Evolutionary conservation across 2,797 vertebrate genomes (phyloP).

Genomic region (Peromyscus eremicus): DNA sequence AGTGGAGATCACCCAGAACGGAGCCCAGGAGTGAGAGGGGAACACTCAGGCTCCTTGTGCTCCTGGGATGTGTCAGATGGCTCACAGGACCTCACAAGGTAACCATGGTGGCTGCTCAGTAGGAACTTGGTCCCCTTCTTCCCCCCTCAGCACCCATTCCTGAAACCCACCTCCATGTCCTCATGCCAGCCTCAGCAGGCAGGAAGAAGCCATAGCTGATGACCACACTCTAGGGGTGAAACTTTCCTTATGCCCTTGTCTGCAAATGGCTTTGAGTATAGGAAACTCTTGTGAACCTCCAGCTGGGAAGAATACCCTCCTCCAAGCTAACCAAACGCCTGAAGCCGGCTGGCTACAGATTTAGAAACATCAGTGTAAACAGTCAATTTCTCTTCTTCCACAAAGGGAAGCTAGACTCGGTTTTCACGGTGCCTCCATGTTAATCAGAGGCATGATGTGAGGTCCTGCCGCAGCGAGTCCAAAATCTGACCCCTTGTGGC

Average conservation of each 20-base stretch:
- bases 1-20: neutral
- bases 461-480: neutral
- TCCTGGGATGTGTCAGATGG: neutral
- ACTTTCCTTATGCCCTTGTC: neutral
- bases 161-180: neutral
- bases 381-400: conserved; percentile 65
- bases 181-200: neutral
- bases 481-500: neutral
- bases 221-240: neutral
- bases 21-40: neutral
- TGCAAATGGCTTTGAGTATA: neutral
- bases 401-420: conserved; percentile 61
- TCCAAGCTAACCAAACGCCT: conserved; percentile 44
- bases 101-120: neutral
- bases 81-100: neutral
- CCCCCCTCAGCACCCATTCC: neutral
- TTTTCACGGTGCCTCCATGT: neutral
- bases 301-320: neutral
- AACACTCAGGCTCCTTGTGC: neutral
- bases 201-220: neutral
- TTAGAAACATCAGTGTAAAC: conserved; percentile 66
- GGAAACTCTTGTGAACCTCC: neutral
- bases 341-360: conserved; percentile 59
- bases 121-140: neutral
- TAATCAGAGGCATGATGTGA: conserved; percentile 48